phyloP scores from a whole-genome alignment of 2,797 vertebrate genomes.

The Mycteria americana region DNA sequence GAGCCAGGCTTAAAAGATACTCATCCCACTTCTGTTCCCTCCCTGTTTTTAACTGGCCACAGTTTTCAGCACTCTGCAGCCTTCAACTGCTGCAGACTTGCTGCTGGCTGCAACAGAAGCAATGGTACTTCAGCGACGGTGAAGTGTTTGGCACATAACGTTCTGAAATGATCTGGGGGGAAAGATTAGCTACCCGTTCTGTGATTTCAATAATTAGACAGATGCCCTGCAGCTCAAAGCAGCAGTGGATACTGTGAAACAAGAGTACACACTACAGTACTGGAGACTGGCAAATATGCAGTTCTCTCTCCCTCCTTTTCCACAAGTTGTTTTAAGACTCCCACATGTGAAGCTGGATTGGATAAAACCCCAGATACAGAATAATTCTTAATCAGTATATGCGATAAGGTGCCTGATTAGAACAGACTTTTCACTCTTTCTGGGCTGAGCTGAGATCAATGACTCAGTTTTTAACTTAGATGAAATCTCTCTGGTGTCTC shows the following conservation, averaged over 20 bases:
- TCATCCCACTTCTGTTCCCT: not conserved
- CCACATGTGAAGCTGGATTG: not conserved
- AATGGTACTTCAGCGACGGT: not conserved
- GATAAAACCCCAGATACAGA: not conserved
- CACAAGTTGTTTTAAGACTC: not conserved
- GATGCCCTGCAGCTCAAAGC: not conserved
- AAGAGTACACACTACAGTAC: not conserved
- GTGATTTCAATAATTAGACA: not conserved
- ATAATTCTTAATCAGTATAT: not conserved
- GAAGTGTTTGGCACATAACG: not conserved
- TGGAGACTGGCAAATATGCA: not conserved
- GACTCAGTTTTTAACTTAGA: not conserved
- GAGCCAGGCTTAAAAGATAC: not conserved
- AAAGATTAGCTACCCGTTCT: not conserved
- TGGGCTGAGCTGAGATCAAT: not conserved
- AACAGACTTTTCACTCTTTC: not conserved
- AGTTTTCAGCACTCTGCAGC: not conserved
- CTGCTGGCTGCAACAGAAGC: not conserved
- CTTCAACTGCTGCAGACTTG: not conserved
- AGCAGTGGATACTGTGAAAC: not conserved
- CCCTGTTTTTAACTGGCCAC: not conserved
- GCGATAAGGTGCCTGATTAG: fast-evolving
- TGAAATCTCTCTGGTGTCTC: not conserved
- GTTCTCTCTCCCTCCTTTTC: not conserved
- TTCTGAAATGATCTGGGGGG: not conserved